Conservation (phyloP, 35 echinoderm and acorn worm species). For the Patiria miniata region DNA sequence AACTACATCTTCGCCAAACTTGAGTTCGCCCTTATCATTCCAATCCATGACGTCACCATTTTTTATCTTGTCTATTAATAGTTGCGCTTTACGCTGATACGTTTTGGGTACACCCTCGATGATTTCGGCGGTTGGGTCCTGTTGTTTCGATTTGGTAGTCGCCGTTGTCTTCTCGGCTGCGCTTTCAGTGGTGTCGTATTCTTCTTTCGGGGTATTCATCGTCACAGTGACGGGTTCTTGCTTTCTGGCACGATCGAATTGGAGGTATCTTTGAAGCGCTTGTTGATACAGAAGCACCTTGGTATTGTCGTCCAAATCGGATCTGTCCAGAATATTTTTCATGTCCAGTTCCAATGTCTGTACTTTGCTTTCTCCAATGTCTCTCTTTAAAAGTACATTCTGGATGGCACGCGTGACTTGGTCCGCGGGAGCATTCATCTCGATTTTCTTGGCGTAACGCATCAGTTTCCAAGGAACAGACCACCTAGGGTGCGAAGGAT, state of each 20-base stretch:
- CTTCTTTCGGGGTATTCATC: not conserved
- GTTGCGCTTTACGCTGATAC: not conserved
- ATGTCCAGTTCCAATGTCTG: constrained; percentile 40
- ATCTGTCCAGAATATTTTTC: constrained; percentile 24
- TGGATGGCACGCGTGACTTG: not conserved
- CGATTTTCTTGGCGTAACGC: constrained; percentile 29
- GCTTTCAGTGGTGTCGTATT: not conserved
- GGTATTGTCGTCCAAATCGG: constrained; percentile 24
- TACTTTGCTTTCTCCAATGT: not conserved
- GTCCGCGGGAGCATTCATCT: not conserved
- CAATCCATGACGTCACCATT: constrained; percentile 21
- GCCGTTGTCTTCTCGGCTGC: not conserved
- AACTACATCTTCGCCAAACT: constrained; percentile 13
- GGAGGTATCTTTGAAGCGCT: constrained; percentile 17
- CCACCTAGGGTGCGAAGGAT: constrained; percentile 29
- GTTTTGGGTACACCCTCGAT: constrained; percentile 30
- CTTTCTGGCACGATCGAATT: too few species aligned
- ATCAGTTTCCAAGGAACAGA: constrained; percentile 9
- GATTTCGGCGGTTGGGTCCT: not conserved
- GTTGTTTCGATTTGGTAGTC: not conserved
- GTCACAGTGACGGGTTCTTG: constrained; percentile 25
- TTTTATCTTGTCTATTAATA: constrained; percentile 35
- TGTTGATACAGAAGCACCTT: constrained; percentile 26
- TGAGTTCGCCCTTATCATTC: constrained; percentile 28
- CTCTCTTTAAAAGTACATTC: not conserved